Evolutionary conservation across 1,140 invertebrate genomes (phyloP).

Genomic region (Drosophila kanapiae): DNA sequence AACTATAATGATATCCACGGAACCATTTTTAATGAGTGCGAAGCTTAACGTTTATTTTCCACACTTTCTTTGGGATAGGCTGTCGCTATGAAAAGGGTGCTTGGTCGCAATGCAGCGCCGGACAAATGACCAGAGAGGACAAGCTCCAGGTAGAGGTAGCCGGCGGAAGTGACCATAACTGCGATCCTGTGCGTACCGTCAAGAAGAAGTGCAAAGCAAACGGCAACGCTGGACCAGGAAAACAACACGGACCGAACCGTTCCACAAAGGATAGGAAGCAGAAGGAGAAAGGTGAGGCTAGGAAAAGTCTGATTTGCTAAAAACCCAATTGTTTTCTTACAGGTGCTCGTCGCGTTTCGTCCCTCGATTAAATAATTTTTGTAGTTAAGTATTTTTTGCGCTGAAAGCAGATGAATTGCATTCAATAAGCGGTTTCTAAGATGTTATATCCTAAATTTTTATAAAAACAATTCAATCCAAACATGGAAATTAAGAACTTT

Average conservation of each 20-base stretch:
- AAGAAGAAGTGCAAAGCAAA: conserved; percentile 87
- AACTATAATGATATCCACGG: not conserved
- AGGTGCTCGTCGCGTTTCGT: conserved; percentile 52
- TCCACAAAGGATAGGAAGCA: conserved; percentile 76
- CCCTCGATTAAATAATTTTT: conserved; percentile 25
- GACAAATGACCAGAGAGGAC: conserved; percentile 89
- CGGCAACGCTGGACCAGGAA: conserved; percentile 28
- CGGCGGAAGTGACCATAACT: conserved; percentile 75
- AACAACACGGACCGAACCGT: conserved; percentile 28
- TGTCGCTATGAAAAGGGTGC: conserved; percentile 93
- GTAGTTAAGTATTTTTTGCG: conserved; percentile 11
- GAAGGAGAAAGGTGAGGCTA: conserved; percentile 74
- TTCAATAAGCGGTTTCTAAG: conserved; percentile 31
- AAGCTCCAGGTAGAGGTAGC: conserved; percentile 89
- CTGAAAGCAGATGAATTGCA: conserved; percentile 22
- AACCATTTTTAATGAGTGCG: conserved; percentile 4
- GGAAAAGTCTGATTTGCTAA: not conserved
- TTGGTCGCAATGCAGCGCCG: conserved; percentile 91
- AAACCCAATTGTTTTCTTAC: not conserved
- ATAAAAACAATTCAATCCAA: conserved; percentile 46
- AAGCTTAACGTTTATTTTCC: conserved; percentile 6
- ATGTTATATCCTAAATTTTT: conserved; percentile 39
- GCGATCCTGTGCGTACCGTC: conserved; percentile 88
- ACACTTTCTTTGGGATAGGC: conserved; percentile 60
- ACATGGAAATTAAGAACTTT: conserved; percentile 18